Evolutionary conservation across 2,797 vertebrate species (phyloP), one percentile per base, ranked within the genome.

Genomic region (Falco novaeseelandiae): DNA sequence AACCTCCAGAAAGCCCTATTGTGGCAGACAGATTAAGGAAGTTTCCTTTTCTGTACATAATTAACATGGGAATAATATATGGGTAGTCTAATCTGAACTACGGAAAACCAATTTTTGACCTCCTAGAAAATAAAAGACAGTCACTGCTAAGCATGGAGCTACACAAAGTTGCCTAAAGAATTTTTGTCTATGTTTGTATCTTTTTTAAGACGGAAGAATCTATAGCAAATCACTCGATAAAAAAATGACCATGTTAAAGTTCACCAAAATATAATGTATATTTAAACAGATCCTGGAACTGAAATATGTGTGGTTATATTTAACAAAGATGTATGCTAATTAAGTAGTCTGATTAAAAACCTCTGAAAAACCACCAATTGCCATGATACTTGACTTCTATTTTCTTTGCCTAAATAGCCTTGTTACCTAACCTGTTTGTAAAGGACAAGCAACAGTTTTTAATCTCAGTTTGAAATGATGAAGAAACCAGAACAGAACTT

Each of bases 31-130:
- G 63, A 83, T 85, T 78, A 80, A 87, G 57, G 38, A 87, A 96
- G 27, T 89, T 93, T 95, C 61, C 63, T 96, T 93, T 94, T 93
- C 86, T 93, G 49, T 51, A 38, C 36, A 26, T 70, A 93, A 85
- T 61, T 84, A 95, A 88, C 46, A 73, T 36, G 59, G 63, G 22
- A 89, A 79, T 57, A 80, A 85, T 82, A 83, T 48, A 82, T 17
- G 44, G 30, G 9, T 52, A 90, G 32, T 51, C 62, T 84, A 62
- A 89, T 80, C 54, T 69, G 29, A 36, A 12, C 25, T 91, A 81
- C 57, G n/a, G 30, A 86, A 21, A 77, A 55, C 13, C 16, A 79
- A 36, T n/a, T 87, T 93, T 78, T 80, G 55, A 94, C 94, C 36
- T 77, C 76, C 72, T 55, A 85, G 58, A 79, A 73, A 88, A 87